A percentile compares a stretch with the other conserved stretches of the same genome.
phyloP scores from a whole-genome alignment of 1,140 invertebrate genomes.

The Oncopeltus fasciatus region DNA sequence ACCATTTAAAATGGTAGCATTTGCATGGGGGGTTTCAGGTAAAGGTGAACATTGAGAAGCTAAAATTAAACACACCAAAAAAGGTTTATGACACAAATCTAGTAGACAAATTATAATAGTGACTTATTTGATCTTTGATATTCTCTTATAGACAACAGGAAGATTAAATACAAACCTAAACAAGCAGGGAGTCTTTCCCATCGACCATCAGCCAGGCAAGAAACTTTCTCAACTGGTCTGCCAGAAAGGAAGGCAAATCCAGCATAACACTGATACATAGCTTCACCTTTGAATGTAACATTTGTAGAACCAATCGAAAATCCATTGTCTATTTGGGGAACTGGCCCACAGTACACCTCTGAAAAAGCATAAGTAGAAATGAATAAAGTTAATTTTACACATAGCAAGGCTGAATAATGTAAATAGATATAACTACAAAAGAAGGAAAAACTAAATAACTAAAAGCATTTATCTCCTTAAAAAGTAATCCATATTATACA shows the following conservation, averaged over 20 bases:
- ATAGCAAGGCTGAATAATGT: too few relatives aligned
- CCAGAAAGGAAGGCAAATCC: constrained; percentile 86
- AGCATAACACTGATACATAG: constrained; percentile 91
- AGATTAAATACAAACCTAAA: constrained; percentile 40
- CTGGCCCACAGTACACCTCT: constrained; percentile 93
- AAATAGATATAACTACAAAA: too few relatives aligned
- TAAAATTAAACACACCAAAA: constrained; percentile 25
- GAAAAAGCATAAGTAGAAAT: constrained; percentile 25
- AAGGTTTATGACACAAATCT: too few relatives aligned
- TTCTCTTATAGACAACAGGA: background rate
- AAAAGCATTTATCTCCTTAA: too few relatives aligned
- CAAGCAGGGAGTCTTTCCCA: constrained; percentile 86
- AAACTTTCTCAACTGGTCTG: constrained; percentile 74
- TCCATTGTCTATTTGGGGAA: constrained; percentile 93
- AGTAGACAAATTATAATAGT: too few relatives aligned
- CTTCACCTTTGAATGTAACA: constrained; percentile 81
- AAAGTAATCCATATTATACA: too few relatives aligned
- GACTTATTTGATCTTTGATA: too few relatives aligned
- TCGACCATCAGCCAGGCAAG: constrained; percentile 70
- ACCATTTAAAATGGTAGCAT: constrained; percentile 78
- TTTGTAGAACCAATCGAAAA: constrained; percentile 90
- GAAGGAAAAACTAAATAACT: too few relatives aligned
- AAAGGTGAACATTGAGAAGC: constrained; percentile 86
- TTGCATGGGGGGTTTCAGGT: constrained; percentile 72
- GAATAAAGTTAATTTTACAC: too few relatives aligned